A percentile compares a stretch with the other conserved stretches of the same genome.
Conservation (phyloP, 2,797 vertebrate genomes). For the Lophotriccus pileatus region DNA sequence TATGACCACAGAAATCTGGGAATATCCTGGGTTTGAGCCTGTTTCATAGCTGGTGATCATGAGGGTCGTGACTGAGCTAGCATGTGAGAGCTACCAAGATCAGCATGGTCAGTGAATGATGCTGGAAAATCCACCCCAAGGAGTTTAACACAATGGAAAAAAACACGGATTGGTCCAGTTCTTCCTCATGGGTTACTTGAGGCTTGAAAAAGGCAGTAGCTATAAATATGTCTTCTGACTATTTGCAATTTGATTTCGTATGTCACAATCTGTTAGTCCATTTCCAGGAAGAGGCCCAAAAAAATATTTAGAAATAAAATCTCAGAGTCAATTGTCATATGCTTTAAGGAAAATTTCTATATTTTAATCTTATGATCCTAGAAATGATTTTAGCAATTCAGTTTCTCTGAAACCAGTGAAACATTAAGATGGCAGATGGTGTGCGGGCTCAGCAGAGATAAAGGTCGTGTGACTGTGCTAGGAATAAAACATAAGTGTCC, state of each 20-base stretch:
- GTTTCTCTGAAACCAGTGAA: constrained; percentile 30
- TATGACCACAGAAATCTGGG: rapidly evolving
- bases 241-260: constrained; percentile 33
- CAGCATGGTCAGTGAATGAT: rapidly evolving
- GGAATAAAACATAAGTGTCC: constrained; percentile 29
- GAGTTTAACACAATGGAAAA: background rate
- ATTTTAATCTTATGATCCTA: constrained; percentile 8
- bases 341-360: constrained; percentile 28
- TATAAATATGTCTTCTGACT: constrained; percentile 32
- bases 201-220: constrained; percentile 19
- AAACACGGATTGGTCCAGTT: background rate
- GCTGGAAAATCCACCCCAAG: background rate
- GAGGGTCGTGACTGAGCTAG: rapidly evolving
- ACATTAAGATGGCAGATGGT: constrained; percentile 64
- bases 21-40: background rate
- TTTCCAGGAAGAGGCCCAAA: background rate
- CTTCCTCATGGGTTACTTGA: background rate
- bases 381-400: constrained; percentile 34
- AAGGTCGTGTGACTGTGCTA: constrained; percentile 25
- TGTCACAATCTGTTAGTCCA: constrained; percentile 31
- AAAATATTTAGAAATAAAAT: background rate
- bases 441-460: constrained; percentile 39
- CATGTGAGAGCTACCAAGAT: background rate
- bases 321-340: background rate
- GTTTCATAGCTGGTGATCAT: background rate